Percentiles rank a stretch among this genome's conserved stretches.
Conservation (phyloP, 2,797 vertebrate species). For the Eulemur rubriventer region DNA sequence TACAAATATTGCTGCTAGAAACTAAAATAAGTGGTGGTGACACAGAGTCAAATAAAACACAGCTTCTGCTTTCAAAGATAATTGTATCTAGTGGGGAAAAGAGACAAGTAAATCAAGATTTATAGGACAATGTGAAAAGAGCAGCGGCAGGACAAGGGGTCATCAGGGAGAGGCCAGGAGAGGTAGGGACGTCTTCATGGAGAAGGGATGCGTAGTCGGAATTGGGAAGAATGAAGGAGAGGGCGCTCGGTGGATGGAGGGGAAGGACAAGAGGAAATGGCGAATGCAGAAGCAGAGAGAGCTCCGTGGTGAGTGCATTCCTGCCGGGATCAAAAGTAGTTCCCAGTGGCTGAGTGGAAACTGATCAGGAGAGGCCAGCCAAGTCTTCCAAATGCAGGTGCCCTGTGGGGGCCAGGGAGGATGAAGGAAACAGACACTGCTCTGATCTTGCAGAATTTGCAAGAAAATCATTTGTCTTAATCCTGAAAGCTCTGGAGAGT, state of each 20-base stretch:
- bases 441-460: not conserved
- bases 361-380: not conserved
- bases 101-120: not conserved
- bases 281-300: not conserved
- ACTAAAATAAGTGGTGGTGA: conserved; percentile 56
- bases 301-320: too few species aligned
- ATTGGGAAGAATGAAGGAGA: not conserved
- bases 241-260: too few species aligned
- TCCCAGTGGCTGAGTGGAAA: rapidly evolving
- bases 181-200: rapidly evolving
- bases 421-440: not conserved
- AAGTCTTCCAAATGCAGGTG: not conserved
- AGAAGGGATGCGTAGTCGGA: not conserved
- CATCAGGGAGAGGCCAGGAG: rapidly evolving
- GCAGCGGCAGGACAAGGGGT: not conserved
- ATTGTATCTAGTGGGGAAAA: not conserved
- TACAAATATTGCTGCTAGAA: conserved; percentile 70
- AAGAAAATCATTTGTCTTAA: not conserved
- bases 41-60: conserved; percentile 62
- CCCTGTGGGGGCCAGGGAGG: rapidly evolving
- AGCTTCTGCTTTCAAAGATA: conserved; percentile 59
- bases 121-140: not conserved
- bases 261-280: not conserved
- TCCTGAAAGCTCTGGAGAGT: not conserved
- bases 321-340: too few species aligned